phyloP scores from a whole-genome alignment of 2,113 vertebrate species.

The Oxyura jamaicensis region DNA sequence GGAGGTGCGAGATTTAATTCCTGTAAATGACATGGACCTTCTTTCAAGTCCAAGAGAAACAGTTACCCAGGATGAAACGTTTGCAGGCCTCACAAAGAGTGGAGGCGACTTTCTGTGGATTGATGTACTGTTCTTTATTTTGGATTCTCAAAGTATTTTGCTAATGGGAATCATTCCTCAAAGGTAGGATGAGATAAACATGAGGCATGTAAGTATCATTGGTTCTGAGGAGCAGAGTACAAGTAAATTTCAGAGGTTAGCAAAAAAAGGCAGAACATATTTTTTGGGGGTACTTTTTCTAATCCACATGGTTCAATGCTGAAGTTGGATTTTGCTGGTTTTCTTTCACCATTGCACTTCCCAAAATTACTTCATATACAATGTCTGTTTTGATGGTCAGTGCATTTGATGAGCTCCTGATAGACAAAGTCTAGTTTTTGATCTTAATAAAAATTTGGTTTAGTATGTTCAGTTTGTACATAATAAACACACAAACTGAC shows the following conservation, averaged over 20 bases:
- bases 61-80: background rate
- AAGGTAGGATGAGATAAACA: background rate
- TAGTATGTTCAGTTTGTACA: background rate
- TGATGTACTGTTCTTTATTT: background rate
- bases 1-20: background rate
- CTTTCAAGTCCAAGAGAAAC: background rate
- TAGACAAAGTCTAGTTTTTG: background rate
- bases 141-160: background rate
- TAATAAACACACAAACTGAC: background rate
- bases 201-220: background rate
- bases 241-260: background rate
- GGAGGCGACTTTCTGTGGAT: background rate
- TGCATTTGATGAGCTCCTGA: background rate
- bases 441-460: background rate
- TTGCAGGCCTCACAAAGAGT: background rate
- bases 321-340: background rate
- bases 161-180: background rate
- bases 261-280: background rate
- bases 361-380: background rate
- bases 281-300: background rate
- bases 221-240: background rate
- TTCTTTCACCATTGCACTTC: background rate
- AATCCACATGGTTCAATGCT: background rate
- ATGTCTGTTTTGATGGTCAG: background rate
- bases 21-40: background rate